Evolutionary conservation across 2,888 invertebrate genomes (phyloP).

Genomic region (Noctua janthe): DNA sequence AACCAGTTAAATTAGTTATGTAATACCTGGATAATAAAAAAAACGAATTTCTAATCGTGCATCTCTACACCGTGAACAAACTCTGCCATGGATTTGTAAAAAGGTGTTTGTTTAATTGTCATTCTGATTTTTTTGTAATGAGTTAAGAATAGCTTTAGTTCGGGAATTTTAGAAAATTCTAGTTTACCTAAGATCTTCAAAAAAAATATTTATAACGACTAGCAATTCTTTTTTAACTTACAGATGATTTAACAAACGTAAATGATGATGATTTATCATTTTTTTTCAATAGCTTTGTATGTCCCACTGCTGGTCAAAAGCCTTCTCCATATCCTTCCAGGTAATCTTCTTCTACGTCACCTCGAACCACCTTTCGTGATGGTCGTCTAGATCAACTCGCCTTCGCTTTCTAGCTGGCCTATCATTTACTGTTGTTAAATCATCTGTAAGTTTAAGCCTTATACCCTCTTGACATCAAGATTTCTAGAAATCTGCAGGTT

Average conservation of each 20-base stretch:
- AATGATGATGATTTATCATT: too few relatives aligned
- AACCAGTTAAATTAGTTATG: not conserved
- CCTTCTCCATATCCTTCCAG: too few relatives aligned
- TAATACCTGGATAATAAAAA: not conserved
- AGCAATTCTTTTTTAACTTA: too few relatives aligned
- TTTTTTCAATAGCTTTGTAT: too few relatives aligned
- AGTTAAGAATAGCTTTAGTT: conserved; percentile 11
- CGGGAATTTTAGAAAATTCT: conserved; percentile 8
- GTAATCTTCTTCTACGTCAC: too few relatives aligned
- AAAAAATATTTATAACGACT: not conserved
- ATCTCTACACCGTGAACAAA: conserved; percentile 49
- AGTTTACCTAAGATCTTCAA: not conserved
- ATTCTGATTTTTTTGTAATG: conserved; percentile 29
- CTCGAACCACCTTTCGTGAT: too few relatives aligned
- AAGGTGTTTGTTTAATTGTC: conserved; percentile 55
- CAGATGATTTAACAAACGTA: too few relatives aligned
- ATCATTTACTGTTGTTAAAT: conserved; percentile 16
- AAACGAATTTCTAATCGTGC: not conserved
- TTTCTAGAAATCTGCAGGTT: not conserved
- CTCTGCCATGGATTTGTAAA: conserved; percentile 44
- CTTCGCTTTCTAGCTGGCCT: too few relatives aligned
- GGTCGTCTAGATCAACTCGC: too few relatives aligned
- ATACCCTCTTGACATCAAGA: not conserved
- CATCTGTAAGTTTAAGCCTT: not conserved
- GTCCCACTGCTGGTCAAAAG: too few relatives aligned